phyloP scores from a whole-genome alignment of 2,113 vertebrate species.

The Hymenochirus boettgeri region DNA sequence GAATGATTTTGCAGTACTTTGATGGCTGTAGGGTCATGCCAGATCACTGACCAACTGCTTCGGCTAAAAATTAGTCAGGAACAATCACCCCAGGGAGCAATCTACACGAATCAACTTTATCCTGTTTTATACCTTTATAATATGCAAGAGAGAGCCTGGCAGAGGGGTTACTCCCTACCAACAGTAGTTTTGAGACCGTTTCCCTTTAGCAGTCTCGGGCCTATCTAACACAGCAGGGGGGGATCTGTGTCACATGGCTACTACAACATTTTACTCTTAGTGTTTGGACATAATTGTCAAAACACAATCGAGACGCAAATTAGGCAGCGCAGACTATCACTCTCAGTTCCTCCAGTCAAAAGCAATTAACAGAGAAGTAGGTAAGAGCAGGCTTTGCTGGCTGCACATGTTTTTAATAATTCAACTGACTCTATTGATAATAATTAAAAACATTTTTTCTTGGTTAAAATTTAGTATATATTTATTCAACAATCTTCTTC shows the following conservation, averaged over 20 bases:
- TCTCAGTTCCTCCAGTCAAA: conserved; percentile 46
- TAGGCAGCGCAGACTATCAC: conserved; percentile 48
- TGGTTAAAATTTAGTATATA: conserved; percentile 21
- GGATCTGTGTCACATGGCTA: conserved; percentile 38
- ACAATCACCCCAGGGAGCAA: no score
- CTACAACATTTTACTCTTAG: conserved; percentile 27
- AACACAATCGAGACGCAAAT: conserved; percentile 47
- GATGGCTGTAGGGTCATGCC: no score
- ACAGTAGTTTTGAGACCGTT: not conserved
- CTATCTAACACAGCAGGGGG: conserved; percentile 36
- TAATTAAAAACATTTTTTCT: conserved; percentile 48
- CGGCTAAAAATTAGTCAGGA: no score
- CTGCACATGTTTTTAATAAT: conserved; percentile 57
- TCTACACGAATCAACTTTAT: no score
- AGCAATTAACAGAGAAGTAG: conserved; percentile 47
- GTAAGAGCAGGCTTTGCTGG: conserved; percentile 48
- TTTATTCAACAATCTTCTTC: conserved; percentile 10
- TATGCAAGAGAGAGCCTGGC: no score
- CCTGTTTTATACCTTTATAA: no score
- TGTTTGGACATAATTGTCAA: conserved; percentile 49
- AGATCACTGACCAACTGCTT: no score
- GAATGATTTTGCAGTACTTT: no score
- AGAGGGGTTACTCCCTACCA: no score
- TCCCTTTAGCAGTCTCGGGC: not conserved
- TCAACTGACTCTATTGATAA: conserved; percentile 44